Percentiles rank a stretch among this genome's conserved stretches.
phyloP scores from a whole-genome alignment of 2,113 vertebrate species.

The Todiramphus saurophagus region DNA sequence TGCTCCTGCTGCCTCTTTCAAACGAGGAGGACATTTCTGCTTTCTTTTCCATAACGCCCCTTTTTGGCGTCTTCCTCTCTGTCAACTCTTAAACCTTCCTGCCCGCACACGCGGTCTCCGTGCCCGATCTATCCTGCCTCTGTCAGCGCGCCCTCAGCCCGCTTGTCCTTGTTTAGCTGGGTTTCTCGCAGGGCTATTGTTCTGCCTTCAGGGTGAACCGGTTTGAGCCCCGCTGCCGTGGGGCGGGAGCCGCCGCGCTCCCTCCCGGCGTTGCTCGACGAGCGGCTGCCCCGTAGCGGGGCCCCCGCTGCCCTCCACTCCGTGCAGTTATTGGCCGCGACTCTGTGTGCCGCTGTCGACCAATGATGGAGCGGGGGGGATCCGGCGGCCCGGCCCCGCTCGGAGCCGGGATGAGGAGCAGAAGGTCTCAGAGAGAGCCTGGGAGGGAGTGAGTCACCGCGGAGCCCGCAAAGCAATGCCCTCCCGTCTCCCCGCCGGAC shows the following conservation, averaged over 20 bases:
- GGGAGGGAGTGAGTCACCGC: constrained; percentile 63
- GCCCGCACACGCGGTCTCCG: neutral
- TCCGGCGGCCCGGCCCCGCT: constrained; percentile 70
- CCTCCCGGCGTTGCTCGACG: neutral
- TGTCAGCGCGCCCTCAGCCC: neutral
- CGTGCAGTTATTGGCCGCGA: constrained; percentile 80
- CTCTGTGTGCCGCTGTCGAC: constrained; percentile 89
- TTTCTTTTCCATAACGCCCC: accelerated
- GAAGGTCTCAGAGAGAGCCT: constrained; percentile 26
- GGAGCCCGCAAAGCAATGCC: constrained; percentile 71
- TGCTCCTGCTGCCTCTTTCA: neutral
- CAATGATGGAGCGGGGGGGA: constrained; percentile 74
- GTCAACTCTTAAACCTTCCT: neutral
- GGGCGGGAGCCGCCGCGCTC: neutral
- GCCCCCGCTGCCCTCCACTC: constrained; percentile 23
- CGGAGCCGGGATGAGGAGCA: constrained; percentile 68
- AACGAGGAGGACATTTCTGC: neutral
- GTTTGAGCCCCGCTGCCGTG: neutral
- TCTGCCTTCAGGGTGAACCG: neutral
- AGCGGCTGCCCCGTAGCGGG: neutral
- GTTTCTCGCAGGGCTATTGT: neutral
- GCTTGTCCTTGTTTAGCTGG: neutral
- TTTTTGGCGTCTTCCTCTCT: neutral
- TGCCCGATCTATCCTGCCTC: neutral
- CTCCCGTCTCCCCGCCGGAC: constrained; percentile 37